phyloP scores from a whole-genome alignment of 2,113 vertebrate species.

The Aegotheles bennettii region DNA sequence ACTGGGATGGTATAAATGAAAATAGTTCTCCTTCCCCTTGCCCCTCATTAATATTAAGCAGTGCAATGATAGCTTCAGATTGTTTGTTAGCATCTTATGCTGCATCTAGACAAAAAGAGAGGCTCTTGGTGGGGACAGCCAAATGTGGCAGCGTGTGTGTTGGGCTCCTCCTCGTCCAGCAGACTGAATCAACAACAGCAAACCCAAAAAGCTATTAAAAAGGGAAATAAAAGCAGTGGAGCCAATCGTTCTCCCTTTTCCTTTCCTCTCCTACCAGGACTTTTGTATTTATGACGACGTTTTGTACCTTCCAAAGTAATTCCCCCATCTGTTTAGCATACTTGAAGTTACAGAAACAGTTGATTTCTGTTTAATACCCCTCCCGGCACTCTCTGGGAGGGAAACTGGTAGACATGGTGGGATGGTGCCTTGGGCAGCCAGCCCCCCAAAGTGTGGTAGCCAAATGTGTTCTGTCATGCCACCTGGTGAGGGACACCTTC shows the following conservation, averaged over 20 bases:
- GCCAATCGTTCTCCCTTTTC: background rate
- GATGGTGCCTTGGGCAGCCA: background rate
- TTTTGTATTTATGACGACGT: background rate
- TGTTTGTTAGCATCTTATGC: background rate
- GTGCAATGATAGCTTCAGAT: background rate
- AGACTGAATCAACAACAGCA: background rate
- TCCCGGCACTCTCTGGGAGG: background rate
- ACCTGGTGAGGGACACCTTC: background rate
- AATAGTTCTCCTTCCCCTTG: background rate
- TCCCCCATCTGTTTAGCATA: background rate
- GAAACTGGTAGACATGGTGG: background rate
- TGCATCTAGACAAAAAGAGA: background rate
- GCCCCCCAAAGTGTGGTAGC: background rate
- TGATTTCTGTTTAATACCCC: background rate
- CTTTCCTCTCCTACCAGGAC: background rate
- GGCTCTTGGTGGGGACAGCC: rapidly evolving
- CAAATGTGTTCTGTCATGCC: background rate
- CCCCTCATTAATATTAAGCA: background rate
- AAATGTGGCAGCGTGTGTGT: rapidly evolving
- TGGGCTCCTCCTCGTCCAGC: background rate
- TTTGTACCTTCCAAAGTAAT: background rate
- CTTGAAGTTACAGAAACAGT: background rate
- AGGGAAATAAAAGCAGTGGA: background rate
- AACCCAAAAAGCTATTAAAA: background rate
- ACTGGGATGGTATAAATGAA: background rate